Base-by-base conservation (phyloP, 2,797 vertebrate species). In the Anguilla obscura region DNA sequence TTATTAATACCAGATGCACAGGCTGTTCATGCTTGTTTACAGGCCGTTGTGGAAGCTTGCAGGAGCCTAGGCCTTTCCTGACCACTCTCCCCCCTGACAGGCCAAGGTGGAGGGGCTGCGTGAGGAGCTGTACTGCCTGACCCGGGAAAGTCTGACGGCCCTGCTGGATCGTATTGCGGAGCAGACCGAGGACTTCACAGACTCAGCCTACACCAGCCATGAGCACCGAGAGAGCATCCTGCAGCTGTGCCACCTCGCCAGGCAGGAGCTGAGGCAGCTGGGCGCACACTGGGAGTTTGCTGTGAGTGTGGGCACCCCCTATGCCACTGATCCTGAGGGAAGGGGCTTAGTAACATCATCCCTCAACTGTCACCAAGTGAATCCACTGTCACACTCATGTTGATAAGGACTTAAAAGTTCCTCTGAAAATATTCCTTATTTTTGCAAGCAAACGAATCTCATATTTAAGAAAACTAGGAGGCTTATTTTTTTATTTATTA, bases 151-250 rank as follows among this genome's bases (percentile, higher is more conserved):
- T 89, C 92, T 99, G 91, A 95, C 94, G 0, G 92, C 95, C 33
- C 96, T 97, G 92, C 92, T 99, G 92, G 98, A 99, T 92, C 94
- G 94, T 85, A 94, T 99, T 92, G 93, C 98, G 90, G 99, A 99
- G 93, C 97, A 97, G 88, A 99, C 96, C 0, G 98, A 99, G 93
- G 98, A 99, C 93, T 99, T 99, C 94, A 99, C 99, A 0, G 98
- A 99, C 91, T 99, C 98, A 71, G 97, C 99, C 71, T 99, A 99
- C 94, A 99, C 98, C 92, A 97, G 97, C 93, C 99, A 99, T 33
- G 98, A 99, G 94, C 98, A 98, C 94, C 96, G 99, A 89, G 98
- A 99, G 90, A 96, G 94, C 90, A 99, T 99, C 93, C 94, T 99
- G 89, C 96, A 96, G 80, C 92, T 99, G 93, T 98, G 97, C 90